phyloP scores from a whole-genome alignment of 1,140 invertebrate species.

The Cydia splendana region DNA sequence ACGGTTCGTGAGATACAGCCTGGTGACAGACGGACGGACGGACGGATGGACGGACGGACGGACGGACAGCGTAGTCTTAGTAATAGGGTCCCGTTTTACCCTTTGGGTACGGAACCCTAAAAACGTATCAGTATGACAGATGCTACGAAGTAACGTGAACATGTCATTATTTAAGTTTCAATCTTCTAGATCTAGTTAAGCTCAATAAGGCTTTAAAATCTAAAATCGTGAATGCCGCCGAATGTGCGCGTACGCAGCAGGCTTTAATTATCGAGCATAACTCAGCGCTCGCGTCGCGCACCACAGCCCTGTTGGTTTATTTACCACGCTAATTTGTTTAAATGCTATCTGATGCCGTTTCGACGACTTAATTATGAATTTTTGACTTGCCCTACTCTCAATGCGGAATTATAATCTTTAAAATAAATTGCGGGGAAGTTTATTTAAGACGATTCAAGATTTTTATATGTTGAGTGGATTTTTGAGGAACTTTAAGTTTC shows the following conservation, averaged over 20 bases:
- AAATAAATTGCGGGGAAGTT: not conserved
- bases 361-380: constrained; percentile 51
- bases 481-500: not conserved
- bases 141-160: too few species aligned
- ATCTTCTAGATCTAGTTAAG: too few species aligned
- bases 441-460: not conserved
- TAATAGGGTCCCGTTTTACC: too few species aligned
- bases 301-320: constrained; percentile 50
- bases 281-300: constrained; percentile 44
- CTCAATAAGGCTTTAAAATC: too few species aligned
- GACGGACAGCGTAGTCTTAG: too few species aligned
- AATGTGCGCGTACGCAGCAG: constrained; percentile 46
- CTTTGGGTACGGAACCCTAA: too few species aligned
- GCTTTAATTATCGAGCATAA: constrained; percentile 66
- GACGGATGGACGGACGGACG: too few species aligned
- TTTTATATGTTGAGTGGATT: not conserved
- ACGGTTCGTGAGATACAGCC: too few species aligned
- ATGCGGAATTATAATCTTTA: constrained; percentile 10
- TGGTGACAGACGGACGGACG: too few species aligned
- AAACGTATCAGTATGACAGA: too few species aligned
- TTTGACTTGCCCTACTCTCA: constrained; percentile 42
- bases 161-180: too few species aligned
- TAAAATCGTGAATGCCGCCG: too few species aligned
- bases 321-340: constrained; percentile 56
- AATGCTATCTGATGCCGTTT: constrained; percentile 49